Evolutionary conservation across 2,113 vertebrate species (phyloP).

Genomic region (Nicator chloris): DNA sequence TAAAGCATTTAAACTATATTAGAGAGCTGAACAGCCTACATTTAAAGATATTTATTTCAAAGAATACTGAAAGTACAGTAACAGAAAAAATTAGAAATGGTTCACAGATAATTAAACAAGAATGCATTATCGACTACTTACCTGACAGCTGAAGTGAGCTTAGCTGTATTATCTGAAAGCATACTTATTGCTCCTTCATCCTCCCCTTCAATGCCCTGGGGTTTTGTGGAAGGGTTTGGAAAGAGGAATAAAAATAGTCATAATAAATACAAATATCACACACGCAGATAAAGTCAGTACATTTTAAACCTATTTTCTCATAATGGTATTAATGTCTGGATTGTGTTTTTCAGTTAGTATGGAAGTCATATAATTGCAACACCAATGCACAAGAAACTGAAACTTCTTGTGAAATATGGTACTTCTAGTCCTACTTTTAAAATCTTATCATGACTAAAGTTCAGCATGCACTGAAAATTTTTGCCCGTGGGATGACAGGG

Average conservation of each 20-base stretch:
- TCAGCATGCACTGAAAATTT: neutral
- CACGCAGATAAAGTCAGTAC: neutral
- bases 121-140: slow-evolving; percentile 43
- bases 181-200: slow-evolving; percentile 99
- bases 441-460: neutral
- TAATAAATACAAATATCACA: neutral
- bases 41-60: neutral
- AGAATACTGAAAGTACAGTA: neutral
- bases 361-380: neutral
- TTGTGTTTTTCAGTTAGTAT: neutral
- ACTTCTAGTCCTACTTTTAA: neutral
- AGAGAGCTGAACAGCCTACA: neutral
- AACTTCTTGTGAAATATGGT: neutral
- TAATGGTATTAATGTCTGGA: neutral
- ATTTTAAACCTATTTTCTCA: neutral
- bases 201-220: slow-evolving; percentile 93
- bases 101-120: neutral
- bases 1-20: neutral
- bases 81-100: neutral
- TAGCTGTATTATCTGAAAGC: slow-evolving; percentile 98
- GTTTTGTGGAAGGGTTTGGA: neutral
- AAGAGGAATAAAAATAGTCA: neutral
- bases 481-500: rapidly evolving
- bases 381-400: neutral
- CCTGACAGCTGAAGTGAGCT: slow-evolving; percentile 97